Percentiles rank a stretch among this genome's conserved stretches.
phyloP scores from a whole-genome alignment of 2,888 invertebrate species.

The Brachynemurus nebulosus region DNA sequence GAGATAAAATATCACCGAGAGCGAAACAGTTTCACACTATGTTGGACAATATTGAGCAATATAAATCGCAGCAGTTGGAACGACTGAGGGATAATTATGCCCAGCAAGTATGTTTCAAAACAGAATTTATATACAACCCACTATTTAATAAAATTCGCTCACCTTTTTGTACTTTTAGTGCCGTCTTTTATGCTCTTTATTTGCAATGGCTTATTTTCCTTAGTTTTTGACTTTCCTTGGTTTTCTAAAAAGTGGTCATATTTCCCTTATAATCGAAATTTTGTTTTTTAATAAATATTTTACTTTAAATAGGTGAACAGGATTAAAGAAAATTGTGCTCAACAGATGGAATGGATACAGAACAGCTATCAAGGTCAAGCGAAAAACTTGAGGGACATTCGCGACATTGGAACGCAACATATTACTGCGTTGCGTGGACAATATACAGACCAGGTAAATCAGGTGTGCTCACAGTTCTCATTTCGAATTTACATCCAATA shows the following conservation, averaged over 20 bases:
- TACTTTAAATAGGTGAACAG: conserved; percentile 51
- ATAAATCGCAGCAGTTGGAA: conserved; percentile 80
- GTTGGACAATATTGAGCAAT: conserved; percentile 80
- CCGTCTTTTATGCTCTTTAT: too few relatives aligned
- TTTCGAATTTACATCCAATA: neutral
- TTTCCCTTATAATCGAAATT: neutral
- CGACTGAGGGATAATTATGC: conserved; percentile 83
- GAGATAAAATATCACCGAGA: conserved; percentile 56
- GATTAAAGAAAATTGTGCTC: conserved; percentile 85
- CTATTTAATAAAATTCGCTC: neutral
- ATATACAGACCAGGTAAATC: conserved; percentile 76
- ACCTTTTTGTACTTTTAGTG: too few relatives aligned
- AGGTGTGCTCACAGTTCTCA: too few relatives aligned
- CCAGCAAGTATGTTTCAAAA: conserved; percentile 49
- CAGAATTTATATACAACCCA: too few relatives aligned
- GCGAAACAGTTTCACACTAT: conserved; percentile 75
- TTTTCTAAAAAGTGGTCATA: conserved; percentile 4
- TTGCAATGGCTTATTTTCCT: too few relatives aligned
- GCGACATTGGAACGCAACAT: conserved; percentile 84
- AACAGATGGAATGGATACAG: conserved; percentile 89
- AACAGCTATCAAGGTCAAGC: conserved; percentile 82
- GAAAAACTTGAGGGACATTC: conserved; percentile 70
- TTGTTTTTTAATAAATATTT: conserved; percentile 7
- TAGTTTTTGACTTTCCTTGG: too few relatives aligned
- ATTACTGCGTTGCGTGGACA: conserved; percentile 76